Percentiles rank a stretch among this genome's conserved stretches.
These are phyloP conservation scores for Lepidostoma basale DNA, from an alignment of 1,140 invertebrate species.

Conservation along the genomic window DNA sequence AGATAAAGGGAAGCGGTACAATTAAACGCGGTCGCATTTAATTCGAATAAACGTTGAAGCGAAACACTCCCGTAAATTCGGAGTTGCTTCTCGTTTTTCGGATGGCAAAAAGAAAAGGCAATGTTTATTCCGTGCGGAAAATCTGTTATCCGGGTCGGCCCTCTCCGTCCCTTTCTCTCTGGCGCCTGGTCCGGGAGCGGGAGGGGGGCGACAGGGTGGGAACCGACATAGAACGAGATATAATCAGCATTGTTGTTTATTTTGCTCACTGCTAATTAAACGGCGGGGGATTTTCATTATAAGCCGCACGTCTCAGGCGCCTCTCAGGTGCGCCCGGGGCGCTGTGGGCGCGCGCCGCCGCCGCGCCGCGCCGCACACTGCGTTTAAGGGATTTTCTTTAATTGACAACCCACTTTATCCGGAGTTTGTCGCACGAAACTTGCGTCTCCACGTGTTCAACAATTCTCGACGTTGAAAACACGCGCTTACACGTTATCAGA, in stretches of 20 bases:
- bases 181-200: not conserved
- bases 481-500: not conserved
- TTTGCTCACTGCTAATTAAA: slow-evolving; percentile 42
- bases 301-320: slow-evolving; percentile 26
- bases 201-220: not conserved
- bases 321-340: slow-evolving; percentile 17
- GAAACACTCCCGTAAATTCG: slow-evolving; percentile 26
- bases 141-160: slow-evolving; percentile 22
- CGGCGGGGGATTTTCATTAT: slow-evolving; percentile 37
- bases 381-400: not conserved
- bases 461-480: not conserved
- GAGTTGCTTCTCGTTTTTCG: slow-evolving; percentile 24
- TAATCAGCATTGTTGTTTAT: slow-evolving; percentile 44
- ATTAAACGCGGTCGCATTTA: slow-evolving; percentile 27
- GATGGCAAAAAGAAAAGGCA: not conserved
- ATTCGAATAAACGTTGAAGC: slow-evolving; percentile 25
- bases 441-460: not conserved
- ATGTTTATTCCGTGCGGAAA: slow-evolving; percentile 24
- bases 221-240: slow-evolving; percentile 19
- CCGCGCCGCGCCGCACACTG: not conserved
- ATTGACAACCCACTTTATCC: not conserved
- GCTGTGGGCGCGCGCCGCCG: not conserved
- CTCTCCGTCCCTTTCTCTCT: not conserved
- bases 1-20: slow-evolving; percentile 16
- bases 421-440: not conserved